These are phyloP conservation scores for Drosophila pandora DNA, from an alignment of 1,140 invertebrate species.

Conservation along the genomic window DNA sequence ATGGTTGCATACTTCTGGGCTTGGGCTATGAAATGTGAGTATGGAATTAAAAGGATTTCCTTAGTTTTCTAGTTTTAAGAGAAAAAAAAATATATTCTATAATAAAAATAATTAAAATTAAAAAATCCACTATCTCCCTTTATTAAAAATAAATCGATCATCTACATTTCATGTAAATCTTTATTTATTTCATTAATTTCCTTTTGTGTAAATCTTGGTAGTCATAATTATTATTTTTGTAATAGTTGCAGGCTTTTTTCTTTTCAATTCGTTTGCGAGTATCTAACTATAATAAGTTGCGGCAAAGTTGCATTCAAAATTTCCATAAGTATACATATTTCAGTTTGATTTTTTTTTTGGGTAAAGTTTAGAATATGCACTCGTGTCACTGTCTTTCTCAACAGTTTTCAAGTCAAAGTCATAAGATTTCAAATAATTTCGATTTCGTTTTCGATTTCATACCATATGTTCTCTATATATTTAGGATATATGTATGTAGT, in stretches of 20 bases:
- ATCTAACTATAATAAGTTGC: slow-evolving; percentile 58
- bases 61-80: too few species aligned
- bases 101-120: too few species aligned
- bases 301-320: slow-evolving; percentile 41
- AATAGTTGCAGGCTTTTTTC: slow-evolving; percentile 52
- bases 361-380: slow-evolving; percentile 45
- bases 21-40: not conserved
- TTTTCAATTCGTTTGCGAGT: slow-evolving; percentile 62
- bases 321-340: slow-evolving; percentile 24
- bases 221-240: slow-evolving; percentile 19
- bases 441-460: not conserved
- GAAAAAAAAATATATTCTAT: too few species aligned
- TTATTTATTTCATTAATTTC: slow-evolving; percentile 69
- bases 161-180: slow-evolving; percentile 80
- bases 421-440: slow-evolving; percentile 55
- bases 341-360: slow-evolving; percentile 8
- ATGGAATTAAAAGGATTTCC: not conserved
- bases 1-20: slow-evolving; percentile 47
- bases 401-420: slow-evolving; percentile 57
- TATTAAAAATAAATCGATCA: not conserved
- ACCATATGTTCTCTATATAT: slow-evolving; percentile 27
- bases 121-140: too few species aligned
- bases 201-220: slow-evolving; percentile 69
- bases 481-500: not conserved
- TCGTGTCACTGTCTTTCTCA: slow-evolving; percentile 27